Evolutionary conservation across 2,797 vertebrate species (phyloP), one percentile per base, ranked within the genome.

Genomic region (Carduelis carduelis): DNA sequence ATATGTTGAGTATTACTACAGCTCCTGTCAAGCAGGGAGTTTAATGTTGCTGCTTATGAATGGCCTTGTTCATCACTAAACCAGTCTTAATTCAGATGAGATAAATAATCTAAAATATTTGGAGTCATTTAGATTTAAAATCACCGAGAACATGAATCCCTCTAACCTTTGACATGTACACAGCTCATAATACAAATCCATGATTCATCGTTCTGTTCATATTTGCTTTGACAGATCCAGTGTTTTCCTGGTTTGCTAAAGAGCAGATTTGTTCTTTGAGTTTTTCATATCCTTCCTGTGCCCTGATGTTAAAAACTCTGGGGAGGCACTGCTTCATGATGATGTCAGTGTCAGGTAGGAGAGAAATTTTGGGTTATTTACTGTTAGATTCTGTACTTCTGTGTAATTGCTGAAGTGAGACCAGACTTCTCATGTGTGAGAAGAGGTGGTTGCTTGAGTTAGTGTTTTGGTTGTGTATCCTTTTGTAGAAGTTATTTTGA

Each of bases 391-490:
- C 66, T 91, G 52, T 52, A 52, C 22, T 28, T 43, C 83, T 94
- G 71, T 87, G 30, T 61, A 63, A 92, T 24, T 89, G 56, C 50
- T 89, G 65, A 89, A 70, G 52, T 85, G 20, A 87, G 34, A 57
- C n/a, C 52, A 82, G 34, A 52, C 20, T 60, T 39, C 39, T 55
- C 56, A 20, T 56, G 63, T n/a, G 64, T 64, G 61, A 87, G 30
- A 83, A 83, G 75, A 91, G 32, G 65, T 72, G 61, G 27, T 63
- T 91, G n/a, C 53, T 86, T 87, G 83, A 76, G 95, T 91, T 89
- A 86, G 79, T 78, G 17, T 79, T 96, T 93, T 90, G 35, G 32
- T 61, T 88, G 65, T 39, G 46, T 26, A 68, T 87, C 65, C 46
- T 90, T 91, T 87, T 91, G 12, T 49, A 85, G 59, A 60, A 71